These are phyloP conservation scores for Dicrostonyx torquatus DNA, from an alignment of 2,797 vertebrate genomes.

Conservation along the genomic window DNA sequence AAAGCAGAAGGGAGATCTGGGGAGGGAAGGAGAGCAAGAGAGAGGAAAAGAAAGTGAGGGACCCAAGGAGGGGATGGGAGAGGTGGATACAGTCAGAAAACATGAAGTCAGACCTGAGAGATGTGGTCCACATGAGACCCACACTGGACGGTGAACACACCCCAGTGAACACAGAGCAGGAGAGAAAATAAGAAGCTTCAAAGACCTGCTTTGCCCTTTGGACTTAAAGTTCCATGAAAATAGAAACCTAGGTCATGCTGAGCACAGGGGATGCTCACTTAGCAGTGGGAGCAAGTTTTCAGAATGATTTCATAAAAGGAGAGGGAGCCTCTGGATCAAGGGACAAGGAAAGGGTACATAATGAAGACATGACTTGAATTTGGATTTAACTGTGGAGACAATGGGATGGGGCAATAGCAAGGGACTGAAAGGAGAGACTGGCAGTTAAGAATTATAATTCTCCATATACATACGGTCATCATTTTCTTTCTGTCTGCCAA, in stretches of 20 bases:
- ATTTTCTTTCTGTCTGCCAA: not conserved
- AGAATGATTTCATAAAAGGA: not conserved
- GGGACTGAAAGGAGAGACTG: not conserved
- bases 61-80: not conserved
- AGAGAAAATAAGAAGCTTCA: not conserved
- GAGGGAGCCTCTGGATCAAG: fast-evolving
- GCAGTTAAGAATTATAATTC: not conserved
- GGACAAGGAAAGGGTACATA: fast-evolving
- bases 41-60: not conserved
- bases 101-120: not conserved
- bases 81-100: not conserved
- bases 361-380: not conserved
- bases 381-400: not conserved
- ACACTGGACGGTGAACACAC: not conserved
- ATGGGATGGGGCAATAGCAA: too few species aligned
- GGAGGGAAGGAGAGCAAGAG: too few species aligned
- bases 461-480: not conserved
- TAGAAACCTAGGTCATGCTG: not conserved
- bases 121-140: not conserved
- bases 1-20: not conserved
- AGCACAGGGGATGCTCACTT: not conserved
- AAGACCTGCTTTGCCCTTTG: not conserved
- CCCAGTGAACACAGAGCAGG: not conserved
- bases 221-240: too few species aligned
- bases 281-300: not conserved